Base-by-base conservation (phyloP, 1,140 invertebrate genomes). In the Ceratina australensis region DNA sequence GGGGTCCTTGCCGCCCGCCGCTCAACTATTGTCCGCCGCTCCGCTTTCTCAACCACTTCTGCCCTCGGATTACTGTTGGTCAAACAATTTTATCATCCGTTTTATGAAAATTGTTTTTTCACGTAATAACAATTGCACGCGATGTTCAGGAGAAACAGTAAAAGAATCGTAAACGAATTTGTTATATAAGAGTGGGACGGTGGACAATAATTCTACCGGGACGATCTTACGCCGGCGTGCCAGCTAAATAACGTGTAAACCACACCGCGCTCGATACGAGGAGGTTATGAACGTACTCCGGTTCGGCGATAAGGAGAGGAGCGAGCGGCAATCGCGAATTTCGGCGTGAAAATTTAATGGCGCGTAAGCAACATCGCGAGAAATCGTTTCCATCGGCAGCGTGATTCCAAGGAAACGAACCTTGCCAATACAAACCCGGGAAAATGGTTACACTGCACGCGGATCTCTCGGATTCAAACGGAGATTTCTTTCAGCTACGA, bases 171-270 rank as follows among this genome's bases (percentile, higher is more conserved):
- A 54, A 52, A 16, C 16, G 71, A n/a, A 13, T 18, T 16, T n/a
- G 13, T 10, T 57, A 15, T 20, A 50, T n/a, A 13, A 13, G 33
- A 12, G 13, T 15, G 1, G 7, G 1, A 12, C 15, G 20, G 22
- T 8, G 33, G 83, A 84, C 83, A 84, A 85, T 63, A 85, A 52
- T 82, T 84, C 78, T 57, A 16, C 82, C 26, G 64, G 63, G 20
- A 28, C 18, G 42, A 49, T 72, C 75, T 75, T 76, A 50, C 72
- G 59, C 47, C 59, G 42, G 65, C 65, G 60, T 68, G 54, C 57
- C 67, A 61, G 81, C 83, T 86, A 87, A 87, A 87, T 86, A 87
- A 87, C 81, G 85, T 85, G 86, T 86, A 86, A 86, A 86, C 81
- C 83, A 79, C 74, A 66, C 71, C 54, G 67, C 61, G 68, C 75